Evolutionary conservation across 1,140 invertebrate species (phyloP).

Genomic region (Calephelis virginiensis): DNA sequence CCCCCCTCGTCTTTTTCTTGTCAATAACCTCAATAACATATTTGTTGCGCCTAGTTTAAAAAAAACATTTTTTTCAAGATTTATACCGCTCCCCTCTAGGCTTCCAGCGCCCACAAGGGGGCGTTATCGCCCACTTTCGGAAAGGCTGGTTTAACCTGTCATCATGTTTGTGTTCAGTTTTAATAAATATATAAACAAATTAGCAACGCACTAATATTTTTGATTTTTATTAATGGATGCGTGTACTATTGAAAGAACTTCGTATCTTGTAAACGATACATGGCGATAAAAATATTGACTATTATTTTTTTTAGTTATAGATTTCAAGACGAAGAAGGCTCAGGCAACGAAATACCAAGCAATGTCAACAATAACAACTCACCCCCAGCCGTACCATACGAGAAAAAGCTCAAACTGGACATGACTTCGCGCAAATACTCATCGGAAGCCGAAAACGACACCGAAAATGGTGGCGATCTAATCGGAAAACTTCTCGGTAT

Average conservation of each 20-base stretch:
- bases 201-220: no score
- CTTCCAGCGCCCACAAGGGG: no score
- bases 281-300: neutral
- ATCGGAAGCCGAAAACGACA: conserved; percentile 72
- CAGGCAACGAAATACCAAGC: conserved; percentile 71
- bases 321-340: conserved; percentile 64
- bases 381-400: conserved; percentile 57
- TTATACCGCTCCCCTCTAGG: no score
- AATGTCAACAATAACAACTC: conserved; percentile 79
- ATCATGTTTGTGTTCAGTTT: no score
- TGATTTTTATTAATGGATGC: no score
- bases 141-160: no score
- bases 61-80: no score
- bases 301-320: conserved; percentile 46
- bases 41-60: no score
- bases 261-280: neutral
- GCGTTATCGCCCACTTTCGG: no score
- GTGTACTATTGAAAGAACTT: neutral
- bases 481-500: conserved; percentile 94
- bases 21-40: no score
- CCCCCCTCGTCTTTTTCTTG: no score
- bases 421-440: conserved; percentile 73
- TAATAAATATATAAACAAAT: no score
- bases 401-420: conserved; percentile 78
- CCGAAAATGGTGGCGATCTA: conserved; percentile 84